Base-by-base conservation (phyloP, 2,113 vertebrate genomes). In the Otis tarda region DNA sequence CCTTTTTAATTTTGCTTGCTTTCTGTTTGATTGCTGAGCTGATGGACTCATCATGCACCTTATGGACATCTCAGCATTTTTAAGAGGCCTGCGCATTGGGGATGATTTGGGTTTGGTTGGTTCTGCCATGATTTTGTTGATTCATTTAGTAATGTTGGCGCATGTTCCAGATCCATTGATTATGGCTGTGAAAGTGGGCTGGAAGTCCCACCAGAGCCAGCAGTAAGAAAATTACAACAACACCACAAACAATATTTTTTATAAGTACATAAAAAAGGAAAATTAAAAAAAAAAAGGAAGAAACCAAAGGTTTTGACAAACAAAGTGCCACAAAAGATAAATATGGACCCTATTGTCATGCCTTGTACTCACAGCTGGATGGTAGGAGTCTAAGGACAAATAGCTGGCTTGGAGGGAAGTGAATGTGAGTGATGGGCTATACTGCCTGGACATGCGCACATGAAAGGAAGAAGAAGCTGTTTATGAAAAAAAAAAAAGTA, bases 301-400 rank as follows among this genome's bases (percentile, higher is more conserved):
- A 98, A 98, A 99, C 98, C 99, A 99, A 99, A 99, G 99, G 98
- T 98, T 98, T 98, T 97, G 97, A 97, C 98, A 97, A 97, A 96
- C 83, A 96, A 98, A 98, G 97, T 98, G 98, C 98, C 98, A 98
- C 97, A 97, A 94, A 87, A 89, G 65, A 98, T 63, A 74, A 83
- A 87, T 73, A 78, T 71, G 94, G 95, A 91, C 85, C 96, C 95
- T 97, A 91, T 94, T 91, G 94, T 94, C 84, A 94, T 95, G 94
- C 85, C 84, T 93, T 94, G 94, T 96, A 87, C 83, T 95, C 92
- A 67, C 95, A 96, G 90, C 94, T 92, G 95, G 95, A 93, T 92
- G 65, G 94, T 94, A 76, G 93, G 92, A 94, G 93, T 89, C 93
- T 95, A 33, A 82, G 84, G 97, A 93, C 76, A 89, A 74, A 77